Evolutionary conservation across 1,140 invertebrate species (phyloP), one percentile per base, ranked within the genome.

Genomic region (Eupeodes corollae): DNA sequence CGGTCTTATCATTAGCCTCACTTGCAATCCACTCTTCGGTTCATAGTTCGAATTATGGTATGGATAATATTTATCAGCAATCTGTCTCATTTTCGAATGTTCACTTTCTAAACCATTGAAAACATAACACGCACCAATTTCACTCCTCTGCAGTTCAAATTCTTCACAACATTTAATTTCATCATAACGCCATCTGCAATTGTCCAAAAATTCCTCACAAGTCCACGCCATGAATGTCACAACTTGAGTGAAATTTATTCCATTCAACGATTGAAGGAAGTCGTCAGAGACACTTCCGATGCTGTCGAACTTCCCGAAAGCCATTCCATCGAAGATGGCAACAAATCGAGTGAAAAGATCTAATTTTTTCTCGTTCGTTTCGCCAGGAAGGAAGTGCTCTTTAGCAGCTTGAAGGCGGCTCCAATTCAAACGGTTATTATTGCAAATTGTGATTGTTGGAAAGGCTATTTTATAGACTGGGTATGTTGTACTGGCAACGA

Each of bases 81-180:
- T 42, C 33, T 61, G 54, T 55, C 53, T 61, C 10, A 53, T 52
- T 14, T 47, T 47, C 5, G 55, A 58, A 11, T 57, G 55, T 10
- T 56, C 59, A 12, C 70, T 68, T 47, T 73, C 69, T 42, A 68
- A 46, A 0, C 74, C 66, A 55, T 78, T 78, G 49, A 78, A 78
- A 16, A 67, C 62, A 53, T 73, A 75, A 47, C 76, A 78, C 21
- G 73, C 66, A 0, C 76, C 76, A 47, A 65, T 70, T 58, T 76
- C 73, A n/a, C 74, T 77, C 30, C 54, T 56, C 12, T 65, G 53
- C 33, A 53, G 47, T 3, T 53, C 56, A 50, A 68, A 67, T 19
- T 65, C 60, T 8, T 65, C 58, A 40, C 65, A 68, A 44, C 65
- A 68, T n/a, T 63, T 47, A 19, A 56, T 44, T 1, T 44, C 16